phyloP scores from a whole-genome alignment of 2,113 vertebrate species.

The Indri indri region DNA sequence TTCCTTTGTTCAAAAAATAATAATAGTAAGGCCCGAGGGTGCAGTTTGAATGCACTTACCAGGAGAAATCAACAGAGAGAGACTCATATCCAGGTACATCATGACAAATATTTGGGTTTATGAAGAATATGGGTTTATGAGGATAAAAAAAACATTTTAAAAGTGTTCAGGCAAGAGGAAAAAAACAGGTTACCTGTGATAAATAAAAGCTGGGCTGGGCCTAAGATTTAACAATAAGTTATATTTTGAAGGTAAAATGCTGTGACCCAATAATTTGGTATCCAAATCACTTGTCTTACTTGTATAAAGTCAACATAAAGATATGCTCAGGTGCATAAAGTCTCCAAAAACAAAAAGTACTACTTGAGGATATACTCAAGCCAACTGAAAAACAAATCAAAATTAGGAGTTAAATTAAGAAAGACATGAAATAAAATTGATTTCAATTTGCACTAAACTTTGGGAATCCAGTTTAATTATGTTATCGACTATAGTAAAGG shows the following conservation, averaged over 20 bases:
- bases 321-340: background rate
- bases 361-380: background rate
- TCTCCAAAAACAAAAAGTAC: constrained; percentile 4
- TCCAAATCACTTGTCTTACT: background rate
- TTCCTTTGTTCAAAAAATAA: background rate
- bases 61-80: background rate
- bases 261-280: background rate
- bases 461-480: background rate
- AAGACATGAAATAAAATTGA: constrained; percentile 8
- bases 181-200: background rate
- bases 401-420: constrained; percentile 1
- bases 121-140: background rate
- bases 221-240: constrained; percentile 18
- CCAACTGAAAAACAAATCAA: background rate
- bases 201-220: background rate
- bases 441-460: background rate
- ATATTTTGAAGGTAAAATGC: background rate
- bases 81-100: background rate
- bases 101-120: background rate
- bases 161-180: background rate
- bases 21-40: background rate
- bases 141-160: background rate
- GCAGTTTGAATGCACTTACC: background rate
- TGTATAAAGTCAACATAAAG: background rate
- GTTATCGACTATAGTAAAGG: background rate